phyloP scores from a whole-genome alignment of 2,797 vertebrate species.

The Sparus aurata region DNA sequence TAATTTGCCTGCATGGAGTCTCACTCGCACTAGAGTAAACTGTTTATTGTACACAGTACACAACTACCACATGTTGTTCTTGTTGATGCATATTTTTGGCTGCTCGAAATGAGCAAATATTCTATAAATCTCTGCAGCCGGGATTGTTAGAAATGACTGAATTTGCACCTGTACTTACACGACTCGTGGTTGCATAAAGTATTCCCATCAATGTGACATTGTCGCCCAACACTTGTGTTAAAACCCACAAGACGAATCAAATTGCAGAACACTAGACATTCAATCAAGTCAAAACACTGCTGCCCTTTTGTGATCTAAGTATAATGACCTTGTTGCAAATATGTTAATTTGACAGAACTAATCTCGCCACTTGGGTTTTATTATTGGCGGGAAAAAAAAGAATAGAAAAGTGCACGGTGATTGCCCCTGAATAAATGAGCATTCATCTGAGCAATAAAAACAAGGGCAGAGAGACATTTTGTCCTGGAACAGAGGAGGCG shows the following conservation, averaged over 20 bases:
- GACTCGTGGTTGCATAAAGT: not conserved
- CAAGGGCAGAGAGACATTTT: slow-evolving; percentile 34
- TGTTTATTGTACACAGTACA: too few species aligned
- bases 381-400: slow-evolving; percentile 12
- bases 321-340: slow-evolving; percentile 17
- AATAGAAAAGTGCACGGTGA: slow-evolving; percentile 20
- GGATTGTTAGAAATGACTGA: too few species aligned
- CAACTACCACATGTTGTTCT: too few species aligned
- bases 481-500: slow-evolving; percentile 12
- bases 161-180: too few species aligned
- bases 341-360: slow-evolving; percentile 31
- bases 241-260: too few species aligned
- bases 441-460: slow-evolving; percentile 44
- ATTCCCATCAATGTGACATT: not conserved
- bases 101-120: too few species aligned
- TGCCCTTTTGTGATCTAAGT: not conserved
- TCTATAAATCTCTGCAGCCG: too few species aligned
- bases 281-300: slow-evolving; percentile 10
- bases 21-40: not conserved
- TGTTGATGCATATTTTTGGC: too few species aligned
- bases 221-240: too few species aligned
- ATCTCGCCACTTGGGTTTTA: slow-evolving; percentile 22
- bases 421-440: slow-evolving; percentile 32
- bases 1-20: not conserved
- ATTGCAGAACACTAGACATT: slow-evolving; percentile 1